Base-by-base conservation (phyloP, 2,888 invertebrate species). In the Temnothorax ravouxi region DNA sequence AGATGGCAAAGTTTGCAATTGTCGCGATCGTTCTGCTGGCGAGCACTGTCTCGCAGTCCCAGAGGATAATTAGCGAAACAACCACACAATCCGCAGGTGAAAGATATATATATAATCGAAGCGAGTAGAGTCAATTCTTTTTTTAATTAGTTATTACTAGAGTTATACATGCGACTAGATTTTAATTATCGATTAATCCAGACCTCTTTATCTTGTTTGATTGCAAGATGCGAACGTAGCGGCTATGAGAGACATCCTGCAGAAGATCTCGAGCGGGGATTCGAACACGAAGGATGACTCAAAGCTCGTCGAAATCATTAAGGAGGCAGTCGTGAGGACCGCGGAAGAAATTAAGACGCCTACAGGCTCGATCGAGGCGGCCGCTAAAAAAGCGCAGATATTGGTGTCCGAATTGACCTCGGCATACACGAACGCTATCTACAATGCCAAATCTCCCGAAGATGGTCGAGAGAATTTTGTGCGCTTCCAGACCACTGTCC, bases 341-440 rank as follows among this genome's bases (percentile, higher is more conserved):
- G 90, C 91, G 1, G 61, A 83, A n/a, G 86, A 85, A 38, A 87
- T 87, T 47, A 88, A 87, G 67, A 86, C 89, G n/a, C 88, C 90
- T 3, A 74, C 86, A 15, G 87, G 85, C 25, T 89, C 91, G n/a
- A 87, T 92, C 69, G 92, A 92, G 34, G 87, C 89, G 5, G 92
- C 91, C 0, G 91, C 90, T 5, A 88, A 77, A 75, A 90, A 91
- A 52, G 93, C 93, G 2, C 92, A 92, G 50, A 85, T 77, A 50
- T 85, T 92, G 61, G 91, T 93, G 5, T 88, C 92, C 44, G 91
- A 92, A 44, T 84, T 93, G 66, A 93, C 93, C 0, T 84, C 88
- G 3, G 92, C 93, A 1, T 93, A 93, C 80, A 92, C 92, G 0
- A 88, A 84, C 21, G 91, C 92, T 2, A 93, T 93, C 82, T 93